Evolutionary conservation across 2,888 invertebrate genomes (phyloP), one percentile per base, ranked within the genome.

Genomic region (Neocrepidodera transversa): DNA sequence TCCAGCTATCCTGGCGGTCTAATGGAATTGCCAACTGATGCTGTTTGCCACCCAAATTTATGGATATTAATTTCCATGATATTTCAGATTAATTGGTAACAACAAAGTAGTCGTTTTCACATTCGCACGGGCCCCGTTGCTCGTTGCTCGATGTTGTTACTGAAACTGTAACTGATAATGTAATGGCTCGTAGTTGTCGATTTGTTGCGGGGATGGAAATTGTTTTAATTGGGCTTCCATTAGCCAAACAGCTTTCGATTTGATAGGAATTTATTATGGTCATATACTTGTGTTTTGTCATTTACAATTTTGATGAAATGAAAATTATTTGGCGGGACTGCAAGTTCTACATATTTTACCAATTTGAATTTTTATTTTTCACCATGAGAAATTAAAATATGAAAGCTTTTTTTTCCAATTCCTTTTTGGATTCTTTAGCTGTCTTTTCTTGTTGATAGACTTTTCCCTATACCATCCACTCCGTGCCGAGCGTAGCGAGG

Each of bases 61-160:
- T 77, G 77, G 76, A 74, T 77, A 77, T 78, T 77, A 77, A 77
- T 77, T 76, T 75, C 71, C 70, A 71, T 66, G 71, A 71, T 72
- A 71, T 70, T 70, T 69, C 68, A 67, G 64, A 71, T 71, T 70
- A 71, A 72, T 71, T 71, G 69, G 68, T 58, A 64, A 64, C 62
- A 68, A 66, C 62, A 63, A 66, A 63, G 58, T 58, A 58, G 54
- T 36, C 57, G 54, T 48, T 58, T 53, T 58, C 45, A 43, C 53
- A 28, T 43, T 43, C 43, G 20, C 26, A 11, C 50, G 45, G 17
- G 36, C 10, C 16, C 35, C 45, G 43, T 30, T 47, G 32, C 26
- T 47, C 17, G 16, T 43, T 28, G 26, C n/a, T 17, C 17, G 30
- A n/a, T n/a, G 38, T 1, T 23, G 23, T 10, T 17, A 8, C 17